These are phyloP conservation scores for Siniperca knerii DNA, from an alignment of 2,113 vertebrate species.

Conservation along the genomic window DNA sequence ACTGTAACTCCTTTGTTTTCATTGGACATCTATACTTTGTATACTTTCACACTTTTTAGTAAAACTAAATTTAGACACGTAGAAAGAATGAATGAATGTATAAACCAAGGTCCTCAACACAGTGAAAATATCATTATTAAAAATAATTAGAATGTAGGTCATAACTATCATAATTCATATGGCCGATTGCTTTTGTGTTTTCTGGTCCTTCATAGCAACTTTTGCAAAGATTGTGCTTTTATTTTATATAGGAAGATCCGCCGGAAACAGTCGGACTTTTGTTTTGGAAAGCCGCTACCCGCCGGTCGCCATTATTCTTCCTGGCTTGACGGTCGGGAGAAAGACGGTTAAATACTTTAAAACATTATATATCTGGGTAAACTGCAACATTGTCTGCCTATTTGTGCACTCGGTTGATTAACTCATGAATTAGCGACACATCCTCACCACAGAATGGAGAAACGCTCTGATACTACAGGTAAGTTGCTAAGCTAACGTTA, in stretches of 20 bases:
- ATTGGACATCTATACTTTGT: background rate
- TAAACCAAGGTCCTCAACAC: background rate
- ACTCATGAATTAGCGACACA: conserved; percentile 13
- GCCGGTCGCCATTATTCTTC: conserved; percentile 79
- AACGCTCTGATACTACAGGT: conserved; percentile 66
- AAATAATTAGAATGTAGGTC: background rate
- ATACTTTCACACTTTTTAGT: no score
- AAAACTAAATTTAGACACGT: background rate
- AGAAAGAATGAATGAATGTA: background rate
- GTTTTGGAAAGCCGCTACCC: conserved; percentile 77
- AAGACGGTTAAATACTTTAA: conserved; percentile 57
- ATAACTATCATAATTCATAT: background rate
- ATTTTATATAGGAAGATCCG: conserved; percentile 60
- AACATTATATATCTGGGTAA: conserved; percentile 2
- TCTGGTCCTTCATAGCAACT: background rate
- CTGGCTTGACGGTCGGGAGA: conserved; percentile 75
- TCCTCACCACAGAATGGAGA: conserved; percentile 62
- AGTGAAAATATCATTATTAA: background rate
- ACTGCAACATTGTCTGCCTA: accelerated
- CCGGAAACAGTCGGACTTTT: conserved; percentile 73
- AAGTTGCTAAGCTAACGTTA: conserved; percentile 74
- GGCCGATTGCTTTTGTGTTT: background rate
- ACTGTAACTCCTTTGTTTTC: background rate
- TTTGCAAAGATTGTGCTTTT: conserved; percentile 51
- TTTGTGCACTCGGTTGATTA: background rate